Evolutionary conservation across 2,888 invertebrate species (phyloP).

Genomic region (Sesia apiformis): DNA sequence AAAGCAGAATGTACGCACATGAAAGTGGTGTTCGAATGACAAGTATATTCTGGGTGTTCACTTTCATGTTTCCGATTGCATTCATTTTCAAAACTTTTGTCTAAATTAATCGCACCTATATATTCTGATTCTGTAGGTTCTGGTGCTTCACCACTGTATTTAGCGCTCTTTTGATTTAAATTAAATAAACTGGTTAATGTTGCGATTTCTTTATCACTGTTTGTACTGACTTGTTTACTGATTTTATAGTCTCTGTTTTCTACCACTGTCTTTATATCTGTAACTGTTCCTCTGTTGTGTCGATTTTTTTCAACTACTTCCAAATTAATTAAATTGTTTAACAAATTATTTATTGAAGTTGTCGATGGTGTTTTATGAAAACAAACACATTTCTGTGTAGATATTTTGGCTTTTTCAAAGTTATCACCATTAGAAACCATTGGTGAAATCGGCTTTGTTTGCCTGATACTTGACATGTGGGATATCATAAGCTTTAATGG

Average conservation of each 20-base stretch:
- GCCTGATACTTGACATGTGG: conserved; percentile 19
- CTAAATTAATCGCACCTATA: conserved; percentile 44
- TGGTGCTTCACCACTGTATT: not conserved
- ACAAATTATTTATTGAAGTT: conserved; percentile 46
- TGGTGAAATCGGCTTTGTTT: conserved; percentile 27
- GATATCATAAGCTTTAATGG: conserved; percentile 14
- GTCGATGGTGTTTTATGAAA: conserved; percentile 53
- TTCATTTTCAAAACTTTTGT: conserved; percentile 39
- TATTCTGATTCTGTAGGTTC: conserved; percentile 38
- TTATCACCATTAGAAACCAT: conserved; percentile 12
- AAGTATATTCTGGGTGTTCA: not conserved
- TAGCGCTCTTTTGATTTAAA: not conserved
- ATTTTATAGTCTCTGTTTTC: conserved; percentile 8
- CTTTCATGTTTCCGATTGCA: conserved; percentile 19
- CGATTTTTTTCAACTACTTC: conserved; percentile 20
- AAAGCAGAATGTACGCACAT: not conserved
- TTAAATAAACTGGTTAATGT: not conserved
- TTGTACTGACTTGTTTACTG: conserved; percentile 3
- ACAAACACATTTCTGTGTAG: conserved; percentile 36
- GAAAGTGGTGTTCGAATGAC: not conserved
- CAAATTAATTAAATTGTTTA: conserved; percentile 37
- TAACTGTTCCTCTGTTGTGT: not conserved
- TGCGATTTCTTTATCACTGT: not conserved
- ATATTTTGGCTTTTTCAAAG: conserved; percentile 9
- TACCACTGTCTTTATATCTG: not conserved